Evolutionary conservation across 2,797 vertebrate species (phyloP), one percentile per base, ranked within the genome.

Genomic region (Leptodactylus fallax): DNA sequence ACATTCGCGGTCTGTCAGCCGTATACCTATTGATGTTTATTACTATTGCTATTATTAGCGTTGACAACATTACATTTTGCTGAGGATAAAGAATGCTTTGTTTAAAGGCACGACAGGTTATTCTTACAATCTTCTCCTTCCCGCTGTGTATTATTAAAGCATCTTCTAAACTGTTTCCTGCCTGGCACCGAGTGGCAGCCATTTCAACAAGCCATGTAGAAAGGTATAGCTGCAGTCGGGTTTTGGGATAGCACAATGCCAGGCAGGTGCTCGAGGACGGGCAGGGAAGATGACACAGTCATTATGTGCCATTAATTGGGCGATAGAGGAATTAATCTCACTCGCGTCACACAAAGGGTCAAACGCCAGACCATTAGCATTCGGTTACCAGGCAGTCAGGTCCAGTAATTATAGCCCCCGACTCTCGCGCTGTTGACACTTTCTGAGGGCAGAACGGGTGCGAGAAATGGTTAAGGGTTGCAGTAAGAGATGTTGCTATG

Each of bases 401-500:
- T 80, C 79, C 25, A 88, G 89, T 84, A 90, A 90, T 0, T 78
- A 90, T 87, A 65, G 76, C 87, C 25, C 83, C 17, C 47, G 76
- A 79, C 55, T 81, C 88, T 78, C 53, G 79, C 49, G 14, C 56
- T 85, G 88, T 90, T 91, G 90, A 91, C 85, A 88, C 83, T 82
- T 67, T 36, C 63, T 49, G 4, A n/a, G 6, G 4, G 72, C 84
- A 85, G 49, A 17, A n/a, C 14, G 67, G 76, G 81, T 88, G 81
- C 67, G 23, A 89, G 72, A 72, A 84, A 85, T 19, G 51, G 8
- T 72, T 23, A 23, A 83, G 47, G 67, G 0, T 89, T 90, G 83
- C 58, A 36, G 56, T 85, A 89, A 90, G 63, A 25, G 69, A 78
- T 21, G 83, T 91, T 92, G 90, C 91, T 90, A 85, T 7, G 81